phyloP scores from a whole-genome alignment of 2,797 vertebrate genomes.

The Hydrophis major region DNA sequence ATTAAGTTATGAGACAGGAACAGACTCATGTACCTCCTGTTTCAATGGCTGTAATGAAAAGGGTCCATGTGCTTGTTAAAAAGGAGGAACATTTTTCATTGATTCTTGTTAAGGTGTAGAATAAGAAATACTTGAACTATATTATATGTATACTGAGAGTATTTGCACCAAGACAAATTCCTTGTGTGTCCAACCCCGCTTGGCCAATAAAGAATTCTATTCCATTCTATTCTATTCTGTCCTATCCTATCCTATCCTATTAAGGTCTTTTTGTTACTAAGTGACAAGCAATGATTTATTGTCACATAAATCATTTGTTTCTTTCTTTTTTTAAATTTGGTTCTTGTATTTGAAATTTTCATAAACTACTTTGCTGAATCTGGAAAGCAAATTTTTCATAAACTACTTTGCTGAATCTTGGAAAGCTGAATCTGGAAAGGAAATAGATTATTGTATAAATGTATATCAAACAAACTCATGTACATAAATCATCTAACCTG shows the following conservation, averaged over 20 bases:
- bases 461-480: neutral
- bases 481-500: neutral
- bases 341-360: neutral
- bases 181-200: too few relatives aligned
- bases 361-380: neutral
- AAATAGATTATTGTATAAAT: neutral
- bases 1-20: slow-evolving; percentile 12
- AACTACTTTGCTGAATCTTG: neutral
- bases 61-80: neutral
- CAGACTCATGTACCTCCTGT: neutral
- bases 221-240: too few relatives aligned
- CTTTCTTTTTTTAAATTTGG: neutral
- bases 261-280: neutral
- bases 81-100: neutral
- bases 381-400: neutral
- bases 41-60: slow-evolving; percentile 17
- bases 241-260: neutral
- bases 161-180: too few relatives aligned
- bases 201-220: too few relatives aligned
- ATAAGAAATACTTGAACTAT: neutral
- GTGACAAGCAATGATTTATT: neutral
- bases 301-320: neutral
- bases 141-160: too few relatives aligned
- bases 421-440: neutral
- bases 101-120: neutral